phyloP scores from a whole-genome alignment of 2,888 invertebrate genomes.

The Tetragnatha montana region DNA sequence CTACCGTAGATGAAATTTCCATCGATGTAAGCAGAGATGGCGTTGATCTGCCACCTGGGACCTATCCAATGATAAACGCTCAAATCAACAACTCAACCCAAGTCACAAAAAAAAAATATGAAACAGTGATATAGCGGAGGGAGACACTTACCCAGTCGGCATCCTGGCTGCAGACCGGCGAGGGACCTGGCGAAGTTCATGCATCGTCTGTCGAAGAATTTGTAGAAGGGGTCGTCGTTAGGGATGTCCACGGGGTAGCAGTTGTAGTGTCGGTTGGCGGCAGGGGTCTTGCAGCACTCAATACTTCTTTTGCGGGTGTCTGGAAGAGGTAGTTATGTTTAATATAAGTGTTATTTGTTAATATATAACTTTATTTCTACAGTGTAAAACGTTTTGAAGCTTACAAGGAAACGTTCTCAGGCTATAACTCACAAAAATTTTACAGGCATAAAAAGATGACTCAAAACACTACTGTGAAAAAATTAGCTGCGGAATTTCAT shows the following conservation, averaged over 20 bases:
- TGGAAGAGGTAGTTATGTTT: not conserved
- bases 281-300: conserved; percentile 72
- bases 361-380: too few relatives aligned
- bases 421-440: too few relatives aligned
- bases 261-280: conserved; percentile 72
- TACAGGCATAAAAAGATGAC: too few relatives aligned
- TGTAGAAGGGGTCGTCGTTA: conserved; percentile 74
- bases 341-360: too few relatives aligned
- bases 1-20: conserved; percentile 94
- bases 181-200: conserved; percentile 74
- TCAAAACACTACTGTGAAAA: too few relatives aligned
- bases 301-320: conserved; percentile 67
- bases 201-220: conserved; percentile 73
- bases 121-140: not conserved
- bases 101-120: not conserved
- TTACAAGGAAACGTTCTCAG: too few relatives aligned
- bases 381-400: too few relatives aligned
- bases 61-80: conserved; percentile 78
- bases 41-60: conserved; percentile 89
- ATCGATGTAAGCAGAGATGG: conserved; percentile 89
- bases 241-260: conserved; percentile 74
- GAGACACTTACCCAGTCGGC: conserved; percentile 72
- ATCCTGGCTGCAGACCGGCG: conserved; percentile 73
- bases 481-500: too few relatives aligned
- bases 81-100: not conserved